Evolutionary conservation across 1,140 invertebrate species (phyloP).

Genomic region (Mylabris phalerata): DNA sequence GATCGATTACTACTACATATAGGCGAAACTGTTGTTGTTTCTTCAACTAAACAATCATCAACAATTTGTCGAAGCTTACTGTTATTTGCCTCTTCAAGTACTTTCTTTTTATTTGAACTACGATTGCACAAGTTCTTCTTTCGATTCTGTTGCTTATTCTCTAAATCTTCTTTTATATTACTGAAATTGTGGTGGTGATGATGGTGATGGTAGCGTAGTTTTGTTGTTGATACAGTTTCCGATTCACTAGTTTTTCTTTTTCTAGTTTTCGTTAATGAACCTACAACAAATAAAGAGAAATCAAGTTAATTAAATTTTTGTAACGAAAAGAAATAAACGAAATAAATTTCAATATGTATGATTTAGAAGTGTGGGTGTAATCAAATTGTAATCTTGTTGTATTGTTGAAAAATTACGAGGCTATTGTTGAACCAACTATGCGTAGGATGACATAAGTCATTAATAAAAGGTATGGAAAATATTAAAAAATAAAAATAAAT

Average conservation of each 20-base stretch:
- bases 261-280: constrained; percentile 27
- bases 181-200: constrained; percentile 2
- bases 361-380: too few relatives aligned
- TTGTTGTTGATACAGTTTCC: constrained; percentile 19
- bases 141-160: constrained; percentile 34
- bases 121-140: constrained; percentile 29
- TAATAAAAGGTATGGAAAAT: too few relatives aligned
- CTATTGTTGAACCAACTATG: neutral
- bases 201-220: constrained; percentile 4
- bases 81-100: constrained; percentile 41
- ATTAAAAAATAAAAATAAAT: too few relatives aligned
- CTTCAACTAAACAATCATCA: constrained; percentile 10
- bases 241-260: constrained; percentile 36
- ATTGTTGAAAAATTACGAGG: constrained; percentile 6
- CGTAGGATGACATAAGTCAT: neutral
- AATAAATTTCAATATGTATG: too few relatives aligned
- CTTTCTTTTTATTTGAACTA: constrained; percentile 37
- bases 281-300: constrained; percentile 28
- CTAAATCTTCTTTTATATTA: constrained; percentile 39
- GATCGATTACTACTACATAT: constrained; percentile 23
- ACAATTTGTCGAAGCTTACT: constrained; percentile 40
- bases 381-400: neutral
- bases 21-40: constrained; percentile 31
- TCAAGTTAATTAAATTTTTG: too few relatives aligned
- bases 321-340: too few relatives aligned